These are phyloP conservation scores for Stigmatopora nigra DNA, from an alignment of 2,113 vertebrate genomes.

Conservation along the genomic window DNA sequence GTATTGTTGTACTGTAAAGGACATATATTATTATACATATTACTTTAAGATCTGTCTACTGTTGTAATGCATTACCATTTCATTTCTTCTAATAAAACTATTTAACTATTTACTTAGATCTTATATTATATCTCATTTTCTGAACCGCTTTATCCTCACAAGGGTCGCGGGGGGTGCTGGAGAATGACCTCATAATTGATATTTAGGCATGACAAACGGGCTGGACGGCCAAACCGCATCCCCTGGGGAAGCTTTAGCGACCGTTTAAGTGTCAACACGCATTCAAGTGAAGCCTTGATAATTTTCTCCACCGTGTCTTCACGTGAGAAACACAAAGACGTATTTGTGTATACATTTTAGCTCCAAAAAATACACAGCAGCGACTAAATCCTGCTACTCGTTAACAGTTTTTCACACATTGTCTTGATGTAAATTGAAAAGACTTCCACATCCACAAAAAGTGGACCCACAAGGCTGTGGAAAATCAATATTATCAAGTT, in stretches of 20 bases:
- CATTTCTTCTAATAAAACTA: too few species aligned
- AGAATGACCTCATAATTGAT: conserved; percentile 55
- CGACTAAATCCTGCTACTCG: too few species aligned
- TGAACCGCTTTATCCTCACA: too few species aligned
- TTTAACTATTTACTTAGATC: too few species aligned
- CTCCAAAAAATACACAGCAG: not conserved
- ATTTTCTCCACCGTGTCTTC: conserved; percentile 24
- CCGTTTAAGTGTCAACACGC: conserved; percentile 47
- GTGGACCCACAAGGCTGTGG: conserved; percentile 19
- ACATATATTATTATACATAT: too few species aligned
- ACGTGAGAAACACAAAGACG: not conserved
- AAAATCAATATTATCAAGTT: conserved; percentile 57
- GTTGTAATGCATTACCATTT: too few species aligned
- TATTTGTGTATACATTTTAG: conserved; percentile 13
- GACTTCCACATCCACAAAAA: conserved; percentile 5
- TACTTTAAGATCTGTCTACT: too few species aligned
- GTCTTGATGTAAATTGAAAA: conserved; percentile 28
- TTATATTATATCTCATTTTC: too few species aligned
- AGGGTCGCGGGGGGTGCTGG: too few species aligned
- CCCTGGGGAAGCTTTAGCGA: conserved; percentile 58
- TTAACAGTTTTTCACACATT: conserved; percentile 8
- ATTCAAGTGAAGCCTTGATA: conserved; percentile 28
- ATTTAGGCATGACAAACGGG: conserved; percentile 58
- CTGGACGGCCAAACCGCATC: conserved; percentile 31
- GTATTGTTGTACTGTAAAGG: too few species aligned